Evolutionary conservation across 2,113 vertebrate species (phyloP).

Genomic region (Fregetta grallaria): DNA sequence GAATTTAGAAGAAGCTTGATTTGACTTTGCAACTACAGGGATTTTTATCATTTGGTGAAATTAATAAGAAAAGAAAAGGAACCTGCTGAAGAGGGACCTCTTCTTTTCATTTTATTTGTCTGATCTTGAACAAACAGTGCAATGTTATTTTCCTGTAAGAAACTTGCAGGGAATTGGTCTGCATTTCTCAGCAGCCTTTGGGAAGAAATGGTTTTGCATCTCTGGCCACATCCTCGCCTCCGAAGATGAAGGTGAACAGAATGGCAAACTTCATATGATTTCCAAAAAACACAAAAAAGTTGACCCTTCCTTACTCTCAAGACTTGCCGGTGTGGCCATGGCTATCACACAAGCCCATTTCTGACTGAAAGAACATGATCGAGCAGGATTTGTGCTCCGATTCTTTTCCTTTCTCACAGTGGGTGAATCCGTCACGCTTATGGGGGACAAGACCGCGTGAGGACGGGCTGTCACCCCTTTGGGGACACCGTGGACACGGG

Average conservation of each 20-base stretch:
- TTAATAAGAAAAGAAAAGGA: not conserved
- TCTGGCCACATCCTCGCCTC: not conserved
- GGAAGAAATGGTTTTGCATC: not conserved
- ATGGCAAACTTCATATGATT: accelerated
- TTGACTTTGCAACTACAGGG: not conserved
- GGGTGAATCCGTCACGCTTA: accelerated
- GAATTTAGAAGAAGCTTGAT: not conserved
- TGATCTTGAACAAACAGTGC: too few species aligned
- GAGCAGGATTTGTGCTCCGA: not conserved
- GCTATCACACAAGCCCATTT: not conserved
- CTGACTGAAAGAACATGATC: accelerated
- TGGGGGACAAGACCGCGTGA: accelerated
- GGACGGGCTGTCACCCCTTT: not conserved
- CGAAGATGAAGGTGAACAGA: not conserved
- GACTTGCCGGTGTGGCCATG: accelerated
- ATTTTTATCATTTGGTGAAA: not conserved
- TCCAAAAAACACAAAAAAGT: too few species aligned
- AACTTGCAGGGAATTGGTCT: not conserved
- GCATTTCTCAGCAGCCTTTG: not conserved
- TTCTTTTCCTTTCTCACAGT: not conserved
- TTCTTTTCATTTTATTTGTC: not conserved
- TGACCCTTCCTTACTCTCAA: accelerated
- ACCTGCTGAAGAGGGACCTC: not conserved
- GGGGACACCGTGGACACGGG: accelerated
- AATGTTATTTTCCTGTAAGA: not conserved